Conservation (phyloP, 2,113 vertebrate species). For the Amblyopsis rosae region DNA sequence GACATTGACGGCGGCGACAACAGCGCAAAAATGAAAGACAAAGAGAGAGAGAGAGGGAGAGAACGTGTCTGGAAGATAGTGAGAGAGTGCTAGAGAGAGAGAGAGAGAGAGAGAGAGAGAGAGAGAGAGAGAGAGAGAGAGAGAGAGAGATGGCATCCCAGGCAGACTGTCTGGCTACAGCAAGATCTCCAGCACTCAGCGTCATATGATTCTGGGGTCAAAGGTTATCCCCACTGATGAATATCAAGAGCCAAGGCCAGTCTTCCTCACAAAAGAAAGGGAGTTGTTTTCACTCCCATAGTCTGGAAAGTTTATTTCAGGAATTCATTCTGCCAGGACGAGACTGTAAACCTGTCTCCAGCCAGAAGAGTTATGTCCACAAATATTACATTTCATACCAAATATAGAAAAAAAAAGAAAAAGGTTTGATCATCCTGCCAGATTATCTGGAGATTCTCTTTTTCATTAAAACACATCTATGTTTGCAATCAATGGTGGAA, state of each 20-base stretch:
- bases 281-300: conserved; percentile 76
- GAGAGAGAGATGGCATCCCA: conserved; percentile 69
- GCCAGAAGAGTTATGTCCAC: conserved; percentile 67
- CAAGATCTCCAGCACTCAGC: conserved; percentile 78
- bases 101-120: conserved; percentile 32
- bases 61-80: conserved; percentile 12
- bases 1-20: neutral
- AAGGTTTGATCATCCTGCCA: conserved; percentile 59
- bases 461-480: conserved; percentile 37
- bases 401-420: neutral
- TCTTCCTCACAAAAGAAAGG: conserved; percentile 73
- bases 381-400: conserved; percentile 59
- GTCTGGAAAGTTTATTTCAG: conserved; percentile 79
- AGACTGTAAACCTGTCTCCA: conserved; percentile 79
- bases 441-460: conserved; percentile 48
- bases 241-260: conserved; percentile 70
- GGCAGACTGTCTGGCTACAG: conserved; percentile 84
- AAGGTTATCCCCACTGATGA: conserved; percentile 82
- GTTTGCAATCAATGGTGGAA: conserved; percentile 32
- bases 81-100: neutral
- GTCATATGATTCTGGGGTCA: conserved; percentile 80
- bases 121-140: conserved; percentile 45
- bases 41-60: conserved; percentile 30
- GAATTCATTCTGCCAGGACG: conserved; percentile 73
- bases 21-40: neutral